These are phyloP conservation scores for Suricata suricatta DNA, from an alignment of 2,113 vertebrate genomes.

Conservation along the genomic window DNA sequence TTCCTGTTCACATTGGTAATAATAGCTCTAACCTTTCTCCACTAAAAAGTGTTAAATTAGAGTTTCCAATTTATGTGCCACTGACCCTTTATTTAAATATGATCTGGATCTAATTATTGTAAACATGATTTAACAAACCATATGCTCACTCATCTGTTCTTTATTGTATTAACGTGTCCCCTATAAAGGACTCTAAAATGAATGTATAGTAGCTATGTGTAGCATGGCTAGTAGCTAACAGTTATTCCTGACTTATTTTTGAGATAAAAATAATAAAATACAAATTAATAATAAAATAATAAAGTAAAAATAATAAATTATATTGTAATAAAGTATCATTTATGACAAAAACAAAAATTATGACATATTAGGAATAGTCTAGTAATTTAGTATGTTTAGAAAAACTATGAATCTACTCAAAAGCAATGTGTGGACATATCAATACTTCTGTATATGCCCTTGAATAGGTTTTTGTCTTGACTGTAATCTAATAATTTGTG, in stretches of 20 bases:
- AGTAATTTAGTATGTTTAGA: not conserved
- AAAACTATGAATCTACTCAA: not conserved
- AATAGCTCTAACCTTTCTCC: constrained; percentile 68
- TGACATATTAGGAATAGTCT: not conserved
- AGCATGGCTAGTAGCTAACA: constrained; percentile 75
- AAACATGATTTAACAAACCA: constrained; percentile 84
- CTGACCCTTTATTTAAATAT: constrained; percentile 80
- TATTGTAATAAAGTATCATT: not conserved
- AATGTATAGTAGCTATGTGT: constrained; percentile 77
- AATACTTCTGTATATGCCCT: not conserved
- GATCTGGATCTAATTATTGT: constrained; percentile 82
- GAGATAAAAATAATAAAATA: constrained; percentile 74
- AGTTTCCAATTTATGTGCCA: constrained; percentile 70
- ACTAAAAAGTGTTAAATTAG: constrained; percentile 70
- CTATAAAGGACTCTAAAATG: constrained; percentile 77
- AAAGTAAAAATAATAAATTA: not conserved
- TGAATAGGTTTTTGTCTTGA: not conserved
- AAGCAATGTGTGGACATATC: not conserved
- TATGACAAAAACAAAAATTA: not conserved
- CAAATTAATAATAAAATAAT: not conserved
- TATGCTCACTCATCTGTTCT: constrained; percentile 85
- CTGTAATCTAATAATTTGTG: not conserved
- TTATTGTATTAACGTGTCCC: constrained; percentile 81
- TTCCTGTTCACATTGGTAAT: constrained; percentile 68
- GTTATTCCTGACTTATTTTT: constrained; percentile 76